Percentiles rank a stretch among this genome's conserved stretches.
phyloP scores from a whole-genome alignment of 1,140 invertebrate species.

The Melipona quadrifasciata region DNA sequence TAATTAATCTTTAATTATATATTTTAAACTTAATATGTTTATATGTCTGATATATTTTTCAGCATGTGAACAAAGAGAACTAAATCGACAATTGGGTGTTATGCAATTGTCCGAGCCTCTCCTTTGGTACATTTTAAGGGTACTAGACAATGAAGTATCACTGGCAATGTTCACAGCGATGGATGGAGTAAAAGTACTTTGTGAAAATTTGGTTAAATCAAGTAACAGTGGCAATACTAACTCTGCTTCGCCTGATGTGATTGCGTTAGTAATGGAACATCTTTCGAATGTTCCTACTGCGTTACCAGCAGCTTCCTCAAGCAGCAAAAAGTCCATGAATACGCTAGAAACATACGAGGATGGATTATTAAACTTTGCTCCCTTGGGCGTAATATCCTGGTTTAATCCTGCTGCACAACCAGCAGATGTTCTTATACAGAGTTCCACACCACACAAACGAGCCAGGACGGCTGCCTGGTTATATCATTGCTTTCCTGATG shows the following conservation, averaged over 20 bases:
- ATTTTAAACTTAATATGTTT: background rate
- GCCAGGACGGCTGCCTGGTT: slow-evolving; percentile 94
- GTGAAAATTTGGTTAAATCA: slow-evolving; percentile 83
- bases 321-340: slow-evolving; percentile 83
- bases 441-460: slow-evolving; percentile 88
- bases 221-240: slow-evolving; percentile 74
- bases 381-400: slow-evolving; percentile 90
- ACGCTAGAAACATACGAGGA: slow-evolving; percentile 82
- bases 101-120: slow-evolving; percentile 88
- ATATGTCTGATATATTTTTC: slow-evolving; percentile 4
- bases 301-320: slow-evolving; percentile 80
- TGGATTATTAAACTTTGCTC: slow-evolving; percentile 93
- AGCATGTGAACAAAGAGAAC: slow-evolving; percentile 72
- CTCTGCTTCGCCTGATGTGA: slow-evolving; percentile 75
- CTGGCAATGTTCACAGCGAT: slow-evolving; percentile 86
- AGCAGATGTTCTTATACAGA: slow-evolving; percentile 91
- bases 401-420: slow-evolving; percentile 93
- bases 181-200: slow-evolving; percentile 84
- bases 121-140: slow-evolving; percentile 88
- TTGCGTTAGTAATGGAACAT: slow-evolving; percentile 86
- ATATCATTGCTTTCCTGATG: slow-evolving; percentile 96
- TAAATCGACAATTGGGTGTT: slow-evolving; percentile 72
- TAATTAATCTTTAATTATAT: background rate
- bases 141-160: slow-evolving; percentile 86
- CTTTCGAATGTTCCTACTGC: slow-evolving; percentile 82